A percentile compares a stretch with the other conserved stretches of the same genome.
phyloP scores from a whole-genome alignment of 2,888 invertebrate genomes.

The Acronicta alni region DNA sequence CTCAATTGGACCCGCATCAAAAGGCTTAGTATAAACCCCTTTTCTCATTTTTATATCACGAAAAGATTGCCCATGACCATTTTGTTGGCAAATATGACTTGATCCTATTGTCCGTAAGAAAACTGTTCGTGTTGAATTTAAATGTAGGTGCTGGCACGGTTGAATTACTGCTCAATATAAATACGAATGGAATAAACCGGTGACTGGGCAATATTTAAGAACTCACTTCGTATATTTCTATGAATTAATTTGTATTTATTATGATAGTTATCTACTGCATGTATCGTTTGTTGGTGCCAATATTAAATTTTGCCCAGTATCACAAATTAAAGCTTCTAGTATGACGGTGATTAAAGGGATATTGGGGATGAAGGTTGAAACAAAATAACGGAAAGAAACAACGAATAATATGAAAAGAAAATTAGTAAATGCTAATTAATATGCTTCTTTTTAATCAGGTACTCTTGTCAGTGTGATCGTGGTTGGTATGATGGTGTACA shows the following conservation, averaged over 20 bases:
- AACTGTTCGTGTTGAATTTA: slow-evolving; percentile 60
- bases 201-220: background rate
- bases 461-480: too few relatives aligned
- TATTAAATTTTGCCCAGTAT: background rate
- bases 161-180: slow-evolving; percentile 28
- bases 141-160: slow-evolving; percentile 35
- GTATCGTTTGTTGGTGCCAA: too few relatives aligned
- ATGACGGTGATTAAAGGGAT: too few relatives aligned
- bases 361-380: too few relatives aligned
- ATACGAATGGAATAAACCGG: slow-evolving; percentile 4
- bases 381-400: too few relatives aligned
- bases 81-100: slow-evolving; percentile 84
- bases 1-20: slow-evolving; percentile 88
- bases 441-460: too few relatives aligned
- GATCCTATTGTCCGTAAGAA: slow-evolving; percentile 75
- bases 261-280: too few relatives aligned
- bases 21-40: slow-evolving; percentile 85
- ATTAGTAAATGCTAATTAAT: too few relatives aligned
- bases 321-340: too few relatives aligned
- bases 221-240: background rate
- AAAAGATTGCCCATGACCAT: slow-evolving; percentile 84
- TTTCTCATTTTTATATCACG: slow-evolving; percentile 85
- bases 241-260: too few relatives aligned
- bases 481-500: too few relatives aligned
- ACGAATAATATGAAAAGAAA: too few relatives aligned